Base-by-base conservation (phyloP, 2,113 vertebrate genomes). In the Micronycteris hirsuta region DNA sequence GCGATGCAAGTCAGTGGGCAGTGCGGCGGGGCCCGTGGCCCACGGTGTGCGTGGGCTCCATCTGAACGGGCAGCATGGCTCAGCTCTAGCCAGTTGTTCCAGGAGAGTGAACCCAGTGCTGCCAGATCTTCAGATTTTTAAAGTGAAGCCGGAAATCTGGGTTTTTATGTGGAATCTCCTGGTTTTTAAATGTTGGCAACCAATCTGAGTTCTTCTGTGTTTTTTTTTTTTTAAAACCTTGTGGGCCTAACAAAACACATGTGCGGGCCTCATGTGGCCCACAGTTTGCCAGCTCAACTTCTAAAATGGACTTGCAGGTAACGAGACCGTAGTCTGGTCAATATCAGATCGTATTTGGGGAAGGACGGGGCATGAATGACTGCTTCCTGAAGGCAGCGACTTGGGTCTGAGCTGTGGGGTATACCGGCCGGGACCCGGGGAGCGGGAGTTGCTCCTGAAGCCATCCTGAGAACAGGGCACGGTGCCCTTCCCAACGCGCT, bases 91-190 rank as follows among this genome's bases (percentile, higher is more conserved):
- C 84, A 0, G 0, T 19, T 19, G 28, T 89, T 19, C 16, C 0
- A 0, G 43, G 49, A 16, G 33, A 58, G 1, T 41, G 24, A 93
- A 28, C 63, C 84, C 77, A 14, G 33, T 5, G 49, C 54, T 92
- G 45, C 80, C 80, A 52, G 70, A 73, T 45, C 84, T 89, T 94
- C 11, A 56, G 71, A 87, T 78, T 96, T 94, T 93, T 82, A 63
- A 93, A 94, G 92, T 47, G 76, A 93, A 94, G 89, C 81, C 10
- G 16, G 86, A 96, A 96, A 95, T 95, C 86, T 96, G 96, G 89
- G 56, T 83, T 96, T 96, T 96, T 94, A 81, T 95, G 52, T 96
- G 96, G 80, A 93, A 90, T 96, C 96, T 96, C 91, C 80, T 97
- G 84, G 80, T 96, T 93, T 97, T 93, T 91, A 94, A 93, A 86